Evolutionary conservation across 2,888 invertebrate genomes (phyloP), one percentile per base, ranked within the genome.

Genomic region (Agriopis marginaria): DNA sequence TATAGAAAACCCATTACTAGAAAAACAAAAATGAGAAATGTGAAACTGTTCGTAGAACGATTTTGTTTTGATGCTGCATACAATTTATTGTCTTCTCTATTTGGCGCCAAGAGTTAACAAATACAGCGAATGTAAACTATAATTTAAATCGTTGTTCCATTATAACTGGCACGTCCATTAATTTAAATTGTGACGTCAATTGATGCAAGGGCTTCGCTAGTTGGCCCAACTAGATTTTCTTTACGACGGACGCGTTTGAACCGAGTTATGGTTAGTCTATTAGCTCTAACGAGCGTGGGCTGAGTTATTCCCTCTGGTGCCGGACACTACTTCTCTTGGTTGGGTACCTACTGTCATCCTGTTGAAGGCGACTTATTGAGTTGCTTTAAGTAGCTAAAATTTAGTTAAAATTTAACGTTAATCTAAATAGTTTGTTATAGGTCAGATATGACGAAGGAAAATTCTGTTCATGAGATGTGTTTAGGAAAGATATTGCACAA

Each of bases 301-400:
- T 40, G 49, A 32, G 32, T 32, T 42, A 23, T 14, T 54, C 11
- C 53, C 47, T 53, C 63, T 55, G 32, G 56, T 63, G 63, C 63
- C 66, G 49, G 75, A 68, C 81, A 72, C 83, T 83, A 85, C 83
- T 87, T 86, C 81, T 81, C 82, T 85, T 79, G 81, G 86, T 23
- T 32, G 32, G 5, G 14, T 40, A 61, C 45, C 84, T 79, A 82
- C 80, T 77, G 71, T 63, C 87, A 80, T 88, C 88, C 86, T 85
- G 84, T 77, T 76, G 63, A 63, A 72, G 72, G 71, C 75, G 77
- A 75, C 76, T 85, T 83, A 84, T 79, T 80, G 82, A 80, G 80
- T 87, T 83, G 83, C 72, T 70, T 67, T 61, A 56, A 12, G 6
- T 58, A 51, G 17, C 53, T 63, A 12, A 59, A 65, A 63, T 51